Evolutionary conservation across 2,797 vertebrate species (phyloP).

Genomic region (Aplochiton taeniatus): DNA sequence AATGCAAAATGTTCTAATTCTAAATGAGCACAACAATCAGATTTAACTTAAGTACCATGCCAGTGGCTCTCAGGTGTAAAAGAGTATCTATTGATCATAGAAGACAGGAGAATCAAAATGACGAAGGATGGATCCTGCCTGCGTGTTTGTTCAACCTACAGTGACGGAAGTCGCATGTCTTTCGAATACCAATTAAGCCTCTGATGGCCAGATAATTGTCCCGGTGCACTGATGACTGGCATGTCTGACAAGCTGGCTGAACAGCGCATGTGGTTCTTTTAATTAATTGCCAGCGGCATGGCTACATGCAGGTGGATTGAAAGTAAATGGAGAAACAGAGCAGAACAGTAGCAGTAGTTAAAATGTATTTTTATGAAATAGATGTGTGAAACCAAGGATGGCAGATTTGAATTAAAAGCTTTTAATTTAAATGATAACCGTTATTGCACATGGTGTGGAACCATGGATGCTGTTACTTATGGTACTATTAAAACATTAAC

Average conservation of each 20-base stretch:
- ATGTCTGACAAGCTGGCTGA: constrained; percentile 8
- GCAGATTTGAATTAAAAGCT: too few relatives aligned
- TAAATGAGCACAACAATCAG: not conserved
- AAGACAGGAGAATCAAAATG: not conserved
- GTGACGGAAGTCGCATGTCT: not conserved
- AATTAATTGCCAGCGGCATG: constrained; percentile 1
- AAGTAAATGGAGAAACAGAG: too few relatives aligned
- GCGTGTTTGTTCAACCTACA: constrained; percentile 1
- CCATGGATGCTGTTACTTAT: too few relatives aligned
- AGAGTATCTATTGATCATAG: not conserved
- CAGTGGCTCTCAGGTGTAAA: not conserved
- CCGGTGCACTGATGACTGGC: not conserved
- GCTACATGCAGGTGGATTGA: not conserved
- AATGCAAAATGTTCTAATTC: too few relatives aligned
- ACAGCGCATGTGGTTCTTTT: constrained; percentile 2
- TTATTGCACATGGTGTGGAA: too few relatives aligned
- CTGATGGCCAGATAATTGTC: constrained; percentile 11
- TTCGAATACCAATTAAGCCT: not conserved
- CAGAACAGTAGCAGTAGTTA: too few relatives aligned
- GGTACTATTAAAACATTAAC: too few relatives aligned
- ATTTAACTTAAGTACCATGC: not conserved
- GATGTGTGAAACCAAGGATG: too few relatives aligned
- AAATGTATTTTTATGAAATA: too few relatives aligned
- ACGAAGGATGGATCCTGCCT: not conserved
- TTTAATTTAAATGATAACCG: too few relatives aligned